Conservation (phyloP, 2,113 vertebrate species). For the Podarcis raffonei region DNA sequence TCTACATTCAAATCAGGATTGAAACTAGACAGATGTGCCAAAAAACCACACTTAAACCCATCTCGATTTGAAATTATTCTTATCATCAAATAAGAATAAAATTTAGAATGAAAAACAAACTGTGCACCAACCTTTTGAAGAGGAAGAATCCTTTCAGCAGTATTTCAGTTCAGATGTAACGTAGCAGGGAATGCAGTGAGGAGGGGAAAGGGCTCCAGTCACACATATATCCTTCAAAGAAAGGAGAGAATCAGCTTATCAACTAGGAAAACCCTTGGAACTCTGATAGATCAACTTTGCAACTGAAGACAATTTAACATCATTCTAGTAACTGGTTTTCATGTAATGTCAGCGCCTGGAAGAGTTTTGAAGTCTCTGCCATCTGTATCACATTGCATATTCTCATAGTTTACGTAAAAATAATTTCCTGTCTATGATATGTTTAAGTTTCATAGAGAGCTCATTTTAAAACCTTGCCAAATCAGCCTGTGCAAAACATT, state of each 20-base stretch:
- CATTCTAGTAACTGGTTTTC: slow-evolving; percentile 72
- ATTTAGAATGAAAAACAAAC: slow-evolving; percentile 36
- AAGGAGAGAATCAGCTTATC: slow-evolving; percentile 49
- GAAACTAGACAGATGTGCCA: slow-evolving; percentile 40
- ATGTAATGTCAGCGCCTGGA: slow-evolving; percentile 73
- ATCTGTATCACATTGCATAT: slow-evolving; percentile 83
- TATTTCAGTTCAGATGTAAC: slow-evolving; percentile 56
- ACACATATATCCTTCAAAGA: slow-evolving; percentile 63
- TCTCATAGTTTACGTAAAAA: slow-evolving; percentile 82
- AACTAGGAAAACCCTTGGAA: slow-evolving; percentile 34
- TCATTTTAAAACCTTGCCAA: slow-evolving; percentile 76
- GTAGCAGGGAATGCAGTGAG: slow-evolving; percentile 58
- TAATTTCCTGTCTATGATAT: slow-evolving; percentile 76
- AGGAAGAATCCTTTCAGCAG: slow-evolving; percentile 55
- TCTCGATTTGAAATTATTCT: background rate
- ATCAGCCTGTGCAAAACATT: slow-evolving; percentile 37
- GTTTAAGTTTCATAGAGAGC: slow-evolving; percentile 60
- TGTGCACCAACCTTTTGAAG: slow-evolving; percentile 71
- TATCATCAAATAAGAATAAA: background rate
- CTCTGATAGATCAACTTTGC: slow-evolving; percentile 31
- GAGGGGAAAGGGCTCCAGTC: slow-evolving; percentile 44
- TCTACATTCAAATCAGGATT: background rate
- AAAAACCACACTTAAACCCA: background rate
- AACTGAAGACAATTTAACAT: slow-evolving; percentile 67
- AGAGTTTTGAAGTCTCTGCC: slow-evolving; percentile 74